Evolutionary conservation across 2,888 invertebrate species (phyloP).

Genomic region (Sepiola atlantica): DNA sequence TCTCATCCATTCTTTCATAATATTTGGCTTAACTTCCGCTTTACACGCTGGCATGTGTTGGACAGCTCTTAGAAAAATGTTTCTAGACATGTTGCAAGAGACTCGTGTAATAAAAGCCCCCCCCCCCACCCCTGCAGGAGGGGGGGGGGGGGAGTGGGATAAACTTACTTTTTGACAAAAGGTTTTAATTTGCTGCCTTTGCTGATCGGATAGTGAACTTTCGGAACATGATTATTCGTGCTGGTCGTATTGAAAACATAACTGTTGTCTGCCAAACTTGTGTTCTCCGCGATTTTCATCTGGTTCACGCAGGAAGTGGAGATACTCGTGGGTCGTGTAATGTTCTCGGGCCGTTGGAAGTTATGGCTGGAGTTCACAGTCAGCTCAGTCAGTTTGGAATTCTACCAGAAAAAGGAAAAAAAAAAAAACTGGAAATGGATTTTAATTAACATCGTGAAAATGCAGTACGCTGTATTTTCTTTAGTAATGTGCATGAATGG

Average conservation of each 20-base stretch:
- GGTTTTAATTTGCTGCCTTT: constrained; percentile 19
- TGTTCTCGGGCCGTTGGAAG: background rate
- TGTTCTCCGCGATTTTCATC: background rate
- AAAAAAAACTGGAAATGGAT: no score
- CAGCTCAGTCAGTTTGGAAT: background rate
- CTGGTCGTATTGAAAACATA: background rate
- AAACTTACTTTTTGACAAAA: constrained; percentile 38
- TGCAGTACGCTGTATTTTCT: no score
- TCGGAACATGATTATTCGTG: background rate
- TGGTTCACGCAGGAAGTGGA: background rate
- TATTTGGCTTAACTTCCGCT: no score
- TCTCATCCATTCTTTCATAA: no score
- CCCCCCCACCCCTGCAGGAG: no score
- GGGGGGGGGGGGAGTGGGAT: no score
- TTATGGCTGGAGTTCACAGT: background rate
- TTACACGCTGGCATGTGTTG: no score
- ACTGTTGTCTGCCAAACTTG: background rate
- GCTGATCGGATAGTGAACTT: background rate
- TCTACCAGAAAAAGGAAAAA: background rate
- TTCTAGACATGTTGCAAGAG: background rate
- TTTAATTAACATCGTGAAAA: no score
- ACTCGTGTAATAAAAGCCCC: background rate
- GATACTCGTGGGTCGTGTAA: constrained; percentile 36
- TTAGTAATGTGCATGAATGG: no score
- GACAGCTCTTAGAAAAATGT: no score